Conservation (phyloP, 2,113 vertebrate species). For the Ursus arctos region DNA sequence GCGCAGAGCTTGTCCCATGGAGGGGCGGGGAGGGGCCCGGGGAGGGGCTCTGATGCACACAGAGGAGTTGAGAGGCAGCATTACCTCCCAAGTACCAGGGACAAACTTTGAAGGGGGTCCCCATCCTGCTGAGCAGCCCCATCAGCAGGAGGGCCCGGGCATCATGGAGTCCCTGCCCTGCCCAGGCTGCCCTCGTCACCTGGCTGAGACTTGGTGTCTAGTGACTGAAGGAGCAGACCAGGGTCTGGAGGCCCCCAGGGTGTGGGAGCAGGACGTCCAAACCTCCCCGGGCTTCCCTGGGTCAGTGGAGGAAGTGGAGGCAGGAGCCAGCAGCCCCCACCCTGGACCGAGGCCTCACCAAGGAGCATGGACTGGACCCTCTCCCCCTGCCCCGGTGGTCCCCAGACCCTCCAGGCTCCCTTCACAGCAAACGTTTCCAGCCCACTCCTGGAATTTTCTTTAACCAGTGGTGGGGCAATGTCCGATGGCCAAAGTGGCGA, state of each 20-base stretch:
- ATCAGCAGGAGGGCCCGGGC: background rate
- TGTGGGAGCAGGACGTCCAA: background rate
- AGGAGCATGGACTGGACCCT: background rate
- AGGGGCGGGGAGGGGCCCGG: background rate
- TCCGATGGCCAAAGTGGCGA: no score
- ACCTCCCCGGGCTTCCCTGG: background rate
- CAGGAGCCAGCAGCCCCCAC: background rate
- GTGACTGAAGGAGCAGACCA: rapidly evolving
- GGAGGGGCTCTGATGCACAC: background rate
- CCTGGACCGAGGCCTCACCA: background rate
- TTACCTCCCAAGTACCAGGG: background rate
- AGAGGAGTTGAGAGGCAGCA: no score
- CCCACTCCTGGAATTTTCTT: background rate
- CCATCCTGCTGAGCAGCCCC: background rate
- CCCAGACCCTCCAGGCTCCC: background rate
- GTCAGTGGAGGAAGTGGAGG: background rate
- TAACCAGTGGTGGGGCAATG: rapidly evolving
- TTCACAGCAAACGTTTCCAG: background rate
- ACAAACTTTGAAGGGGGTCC: background rate
- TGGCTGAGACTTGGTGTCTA: background rate
- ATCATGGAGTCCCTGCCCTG: background rate
- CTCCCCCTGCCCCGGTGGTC: background rate
- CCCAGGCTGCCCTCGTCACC: background rate
- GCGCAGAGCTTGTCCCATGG: background rate
- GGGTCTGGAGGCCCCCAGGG: background rate